Evolutionary conservation across 2,888 invertebrate genomes (phyloP).

Genomic region (Malachius bipustulatus): DNA sequence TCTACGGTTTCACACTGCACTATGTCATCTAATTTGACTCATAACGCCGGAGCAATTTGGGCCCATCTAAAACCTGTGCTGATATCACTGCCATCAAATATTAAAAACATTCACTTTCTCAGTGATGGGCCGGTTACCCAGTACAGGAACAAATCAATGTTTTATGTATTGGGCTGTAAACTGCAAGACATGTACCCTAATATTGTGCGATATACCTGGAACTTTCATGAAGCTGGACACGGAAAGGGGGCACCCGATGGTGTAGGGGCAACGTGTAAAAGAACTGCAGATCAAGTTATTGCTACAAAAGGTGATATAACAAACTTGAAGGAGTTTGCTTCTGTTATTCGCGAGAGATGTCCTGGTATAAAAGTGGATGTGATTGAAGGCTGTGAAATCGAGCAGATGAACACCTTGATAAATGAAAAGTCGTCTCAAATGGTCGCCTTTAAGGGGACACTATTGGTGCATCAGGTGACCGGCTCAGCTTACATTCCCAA

Average conservation of each 20-base stretch:
- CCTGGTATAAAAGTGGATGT: slow-evolving; percentile 16
- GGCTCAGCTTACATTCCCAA: too few species aligned
- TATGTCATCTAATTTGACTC: slow-evolving; percentile 23
- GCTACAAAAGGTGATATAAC: slow-evolving; percentile 26
- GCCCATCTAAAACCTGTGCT: too few species aligned
- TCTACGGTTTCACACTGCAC: too few species aligned
- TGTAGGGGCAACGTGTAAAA: slow-evolving; percentile 27
- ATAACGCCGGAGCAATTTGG: slow-evolving; percentile 18
- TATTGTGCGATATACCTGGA: slow-evolving; percentile 12
- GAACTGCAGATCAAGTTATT: slow-evolving; percentile 27
- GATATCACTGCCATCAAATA: too few species aligned
- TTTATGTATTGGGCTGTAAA: slow-evolving; percentile 1
- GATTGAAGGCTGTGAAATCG: too few species aligned
- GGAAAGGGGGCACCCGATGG: slow-evolving; percentile 26
- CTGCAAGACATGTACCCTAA: slow-evolving; percentile 15
- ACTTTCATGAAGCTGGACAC: slow-evolving; percentile 6
- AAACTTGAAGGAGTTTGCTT: slow-evolving; percentile 19
- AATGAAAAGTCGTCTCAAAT: too few species aligned
- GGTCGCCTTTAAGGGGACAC: too few species aligned
- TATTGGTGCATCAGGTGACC: too few species aligned
- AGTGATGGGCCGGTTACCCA: too few species aligned
- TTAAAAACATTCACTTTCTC: too few species aligned
- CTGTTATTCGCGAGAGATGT: slow-evolving; percentile 18
- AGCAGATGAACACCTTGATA: too few species aligned
- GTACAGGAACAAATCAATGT: too few species aligned